Conservation (phyloP, 1,140 invertebrate species). For the Calosoma granatense region DNA sequence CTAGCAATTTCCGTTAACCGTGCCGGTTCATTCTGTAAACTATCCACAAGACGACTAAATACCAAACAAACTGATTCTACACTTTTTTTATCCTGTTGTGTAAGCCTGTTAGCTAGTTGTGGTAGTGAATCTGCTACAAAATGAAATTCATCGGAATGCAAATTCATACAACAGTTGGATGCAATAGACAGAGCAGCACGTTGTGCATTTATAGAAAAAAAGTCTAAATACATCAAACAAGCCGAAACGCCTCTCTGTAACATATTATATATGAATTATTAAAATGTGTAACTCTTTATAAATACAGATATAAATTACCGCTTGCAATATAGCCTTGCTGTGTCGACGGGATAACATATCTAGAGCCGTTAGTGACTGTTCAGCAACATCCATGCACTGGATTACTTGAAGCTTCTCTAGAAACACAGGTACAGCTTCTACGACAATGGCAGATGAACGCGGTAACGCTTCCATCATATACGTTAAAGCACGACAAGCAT, state of each 20-base stretch:
- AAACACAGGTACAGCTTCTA: slow-evolving; percentile 94
- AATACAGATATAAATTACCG: slow-evolving; percentile 45
- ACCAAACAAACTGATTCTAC: slow-evolving; percentile 95
- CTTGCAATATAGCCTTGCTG: slow-evolving; percentile 92
- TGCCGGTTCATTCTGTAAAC: slow-evolving; percentile 85
- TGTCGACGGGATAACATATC: slow-evolving; percentile 95
- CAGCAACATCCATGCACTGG: slow-evolving; percentile 98
- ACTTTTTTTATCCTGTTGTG: slow-evolving; percentile 95
- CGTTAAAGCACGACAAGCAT: slow-evolving; percentile 93
- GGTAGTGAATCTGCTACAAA: slow-evolving; percentile 82
- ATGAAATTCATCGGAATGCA: slow-evolving; percentile 87
- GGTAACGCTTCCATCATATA: slow-evolving; percentile 99
- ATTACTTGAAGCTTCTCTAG: slow-evolving; percentile 94
- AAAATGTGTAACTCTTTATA: slow-evolving; percentile 3
- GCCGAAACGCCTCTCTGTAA: slow-evolving; percentile 83
- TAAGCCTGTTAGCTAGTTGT: slow-evolving; percentile 72
- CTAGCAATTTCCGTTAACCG: slow-evolving; percentile 92
- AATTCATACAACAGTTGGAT: slow-evolving; percentile 93
- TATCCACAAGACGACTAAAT: slow-evolving; percentile 92
- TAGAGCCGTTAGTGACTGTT: slow-evolving; percentile 90
- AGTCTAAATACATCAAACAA: slow-evolving; percentile 93
- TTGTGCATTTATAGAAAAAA: slow-evolving; percentile 95
- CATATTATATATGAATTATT: slow-evolving; percentile 13
- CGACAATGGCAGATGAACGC: slow-evolving; percentile 89
- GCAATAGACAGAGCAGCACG: slow-evolving; percentile 89